Evolutionary conservation across 1,140 invertebrate genomes (phyloP), one percentile per base, ranked within the genome.

Genomic region (Cotesia vestalis): DNA sequence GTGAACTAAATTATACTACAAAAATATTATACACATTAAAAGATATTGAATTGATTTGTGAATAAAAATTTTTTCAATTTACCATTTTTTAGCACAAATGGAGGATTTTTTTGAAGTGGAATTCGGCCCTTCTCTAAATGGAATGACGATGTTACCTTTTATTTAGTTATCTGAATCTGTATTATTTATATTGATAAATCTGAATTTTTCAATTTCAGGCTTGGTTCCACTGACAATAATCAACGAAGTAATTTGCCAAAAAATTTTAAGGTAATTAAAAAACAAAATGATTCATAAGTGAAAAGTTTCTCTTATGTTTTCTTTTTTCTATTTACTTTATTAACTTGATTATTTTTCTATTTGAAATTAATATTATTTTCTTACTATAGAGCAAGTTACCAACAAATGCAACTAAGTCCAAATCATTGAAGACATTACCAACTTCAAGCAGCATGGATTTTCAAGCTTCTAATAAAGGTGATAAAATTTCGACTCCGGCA

Each of bases 201-300:
- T 14, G 14, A 36, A n/a, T 63, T 40, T 8, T 63, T 46, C n/a
- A 4, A 12, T 63, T 46, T 4, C 61, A 63, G 61, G n/a, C 14
- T 36, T 17, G 38, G 12, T 63, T 3, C 8, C 17, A 12, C 8
- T 12, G 27, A 12, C 1, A 38, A 8, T n/a, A 63, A 17, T 36
- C 27, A 63, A 63, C 61, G 61, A 8, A 17, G 27, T 12, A n/a
- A 27, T 35, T 63, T 63, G 61, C 12, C 9, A 11, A 63, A 63
- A 40, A 34, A 63, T 14, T 35, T 63, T 14, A 63, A 63, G 61
- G 61, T 63, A 63, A 63, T 6, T 17, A 63, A n/a, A n/a, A 63
- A 55, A n/a, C 12, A 55, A n/a, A 55, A 55, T 14, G 12, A 17
- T 14, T 17, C 2, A 55, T 20, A 59, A 34, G 9, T 9, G 27